Base-by-base conservation (phyloP, 2,797 vertebrate genomes). In the Coranthus polyacanthus region DNA sequence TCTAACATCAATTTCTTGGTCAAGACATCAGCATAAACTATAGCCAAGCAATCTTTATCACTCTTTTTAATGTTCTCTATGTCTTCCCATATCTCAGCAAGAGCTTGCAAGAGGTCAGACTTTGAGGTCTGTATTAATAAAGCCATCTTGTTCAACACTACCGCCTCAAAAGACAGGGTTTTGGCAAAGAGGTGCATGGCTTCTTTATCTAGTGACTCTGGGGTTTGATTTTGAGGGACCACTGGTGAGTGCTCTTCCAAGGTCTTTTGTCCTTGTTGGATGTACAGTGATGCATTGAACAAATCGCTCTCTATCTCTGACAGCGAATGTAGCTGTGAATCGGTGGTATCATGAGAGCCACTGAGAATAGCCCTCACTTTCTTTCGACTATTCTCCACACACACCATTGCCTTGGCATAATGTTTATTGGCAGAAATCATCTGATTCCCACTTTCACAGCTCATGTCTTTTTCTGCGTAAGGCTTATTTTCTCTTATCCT, bases 1-100 rank as follows among this genome's bases (percentile, higher is more conserved):
- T 98, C 96, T 41, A 97, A 89, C 83, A 96, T 90, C 42, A 98
- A 84, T 84, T 98, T 98, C 78, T 92, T 95, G 42, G 94, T 95
- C 79, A 98, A 93, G 66, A 94, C 12, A 0, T 96, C 91, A 18
- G 94, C 95, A 51, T 97, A 93, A 70, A 94, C 81, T 5, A 87
- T 32, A 0, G 94, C 89, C 34, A 93, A 81, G 44, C 88, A 90
- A 46, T 91, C 87, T 62, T 92, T 80, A 52, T 90, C 88, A 22
- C 76, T 91, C 0, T 74, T 88, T 73, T 94, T 94, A 45, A 95
- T 59, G 37, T 85, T 85, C 58, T 94, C 91, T 0, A 92, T 85
- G 0, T 95, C 92, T 68, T 93, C 89, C 83, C 94, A 92, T 49
- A 97, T 92, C 70, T 96, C 95, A 3, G 79, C 79, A 24, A 98